Evolutionary conservation across 1,140 invertebrate genomes (phyloP), one percentile per base, ranked within the genome.

Genomic region (Sminthurides bifidus): DNA sequence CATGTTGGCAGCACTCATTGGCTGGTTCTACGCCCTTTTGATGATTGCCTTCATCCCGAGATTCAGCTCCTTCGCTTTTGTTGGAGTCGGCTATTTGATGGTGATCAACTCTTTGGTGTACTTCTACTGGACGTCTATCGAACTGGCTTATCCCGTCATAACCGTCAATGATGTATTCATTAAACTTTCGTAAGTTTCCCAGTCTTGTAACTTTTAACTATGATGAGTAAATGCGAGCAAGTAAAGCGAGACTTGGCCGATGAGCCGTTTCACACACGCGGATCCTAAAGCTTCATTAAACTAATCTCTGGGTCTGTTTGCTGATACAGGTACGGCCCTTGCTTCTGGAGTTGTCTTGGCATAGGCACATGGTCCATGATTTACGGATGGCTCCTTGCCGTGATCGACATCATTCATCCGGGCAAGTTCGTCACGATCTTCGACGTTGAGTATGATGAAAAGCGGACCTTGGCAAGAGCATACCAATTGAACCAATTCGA

Each of bases 371-470:
- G 59, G 59, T 61, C 59, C 3, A 30, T 44, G 12, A 52, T 65
- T 4, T 65, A 65, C 31, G 63, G 63, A 24, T 52, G 59, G 23
- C 27, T 31, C 2, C 4, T 60, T 1, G 57, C 58, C 10, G 57
- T 61, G 23, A 60, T 56, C 54, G 63, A 65, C 40, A 29, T 59
- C 14, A 27, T 58, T 6, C 46, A 61, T 40, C 63, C 63, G 12
- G 63, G 61, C 24, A 59, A 54, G 19, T 65, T 61, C 49, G 35
- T 65, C 2, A 65, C 63, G 1, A 54, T 65, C 29, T 65, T 65
- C 35, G 63, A 65, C 54, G 14, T 65, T 14, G 59, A 65, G 41
- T 65, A 61, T 40, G 63, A 65, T 30, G 41, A 58, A 17, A 65
- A 65, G 45, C 19, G 59, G 31, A 40, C 63, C 21, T 19, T 65